Conservation (phyloP, 2,888 invertebrate genomes). For the Dryococelus australis region DNA sequence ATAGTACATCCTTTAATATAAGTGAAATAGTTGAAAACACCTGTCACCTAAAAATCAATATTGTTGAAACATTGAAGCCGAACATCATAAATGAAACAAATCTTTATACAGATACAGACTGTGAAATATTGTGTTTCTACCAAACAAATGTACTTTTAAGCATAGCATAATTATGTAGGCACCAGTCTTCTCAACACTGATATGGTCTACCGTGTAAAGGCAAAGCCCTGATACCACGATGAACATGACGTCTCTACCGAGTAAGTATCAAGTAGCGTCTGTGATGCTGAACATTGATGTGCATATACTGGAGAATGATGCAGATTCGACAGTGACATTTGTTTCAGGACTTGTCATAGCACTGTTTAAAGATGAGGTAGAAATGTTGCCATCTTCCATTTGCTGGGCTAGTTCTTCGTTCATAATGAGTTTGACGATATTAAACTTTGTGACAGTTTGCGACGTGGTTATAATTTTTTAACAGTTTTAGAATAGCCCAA, state of each 20-base stretch:
- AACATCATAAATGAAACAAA: too few relatives aligned
- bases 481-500: slow-evolving; percentile 47
- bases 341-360: too few relatives aligned
- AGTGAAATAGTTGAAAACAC: not conserved
- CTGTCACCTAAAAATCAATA: not conserved
- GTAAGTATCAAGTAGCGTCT: not conserved
- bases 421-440: too few relatives aligned
- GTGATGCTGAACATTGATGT: not conserved
- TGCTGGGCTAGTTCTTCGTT: too few relatives aligned
- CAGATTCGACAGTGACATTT: too few relatives aligned
- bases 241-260: not conserved
- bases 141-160: not conserved
- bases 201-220: not conserved
- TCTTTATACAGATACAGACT: not conserved
- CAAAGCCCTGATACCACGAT: too few relatives aligned
- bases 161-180: not conserved
- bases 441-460: too few relatives aligned
- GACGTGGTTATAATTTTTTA: slow-evolving; percentile 43
- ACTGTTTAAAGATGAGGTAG: too few relatives aligned
- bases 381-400: too few relatives aligned
- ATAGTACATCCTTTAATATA: not conserved
- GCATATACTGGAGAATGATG: not conserved
- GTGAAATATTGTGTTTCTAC: too few relatives aligned
- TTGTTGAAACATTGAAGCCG: not conserved
- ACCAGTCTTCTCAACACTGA: not conserved